Evolutionary conservation across 2,113 vertebrate genomes (phyloP).

Genomic region (Rhynchomys soricoides): DNA sequence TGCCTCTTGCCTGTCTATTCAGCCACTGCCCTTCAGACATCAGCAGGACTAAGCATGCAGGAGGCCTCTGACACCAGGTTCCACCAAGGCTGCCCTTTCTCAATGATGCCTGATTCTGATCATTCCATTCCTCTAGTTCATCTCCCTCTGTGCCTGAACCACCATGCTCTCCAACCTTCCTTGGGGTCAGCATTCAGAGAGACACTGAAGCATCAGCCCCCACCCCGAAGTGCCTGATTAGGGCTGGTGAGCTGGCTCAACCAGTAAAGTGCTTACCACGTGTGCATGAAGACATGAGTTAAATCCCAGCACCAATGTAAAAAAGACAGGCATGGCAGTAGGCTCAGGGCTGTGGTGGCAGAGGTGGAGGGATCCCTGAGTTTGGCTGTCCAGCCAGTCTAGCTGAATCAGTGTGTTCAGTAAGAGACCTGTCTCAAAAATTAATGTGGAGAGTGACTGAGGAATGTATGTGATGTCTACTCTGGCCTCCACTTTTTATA

Average conservation of each 20-base stretch:
- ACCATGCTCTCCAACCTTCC: background rate
- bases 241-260: background rate
- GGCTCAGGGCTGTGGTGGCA: background rate
- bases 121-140: background rate
- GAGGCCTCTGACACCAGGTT: background rate
- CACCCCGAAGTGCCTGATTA: background rate
- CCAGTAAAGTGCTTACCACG: too few relatives aligned
- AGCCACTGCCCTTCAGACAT: accelerated
- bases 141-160: background rate
- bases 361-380: too few relatives aligned
- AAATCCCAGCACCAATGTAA: background rate
- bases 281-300: too few relatives aligned
- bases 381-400: too few relatives aligned
- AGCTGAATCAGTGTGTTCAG: background rate
- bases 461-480: too few relatives aligned
- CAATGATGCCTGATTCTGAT: background rate
- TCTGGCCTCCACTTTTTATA: background rate
- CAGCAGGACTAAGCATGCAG: background rate
- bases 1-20: background rate
- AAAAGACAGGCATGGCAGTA: background rate
- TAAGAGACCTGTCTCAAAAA: background rate
- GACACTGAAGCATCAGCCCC: background rate
- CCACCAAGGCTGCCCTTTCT: too few relatives aligned
- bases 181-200: background rate
- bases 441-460: background rate